phyloP scores from a whole-genome alignment of 53 echinoderm and acorn worm species.

The Stichopus horrens region DNA sequence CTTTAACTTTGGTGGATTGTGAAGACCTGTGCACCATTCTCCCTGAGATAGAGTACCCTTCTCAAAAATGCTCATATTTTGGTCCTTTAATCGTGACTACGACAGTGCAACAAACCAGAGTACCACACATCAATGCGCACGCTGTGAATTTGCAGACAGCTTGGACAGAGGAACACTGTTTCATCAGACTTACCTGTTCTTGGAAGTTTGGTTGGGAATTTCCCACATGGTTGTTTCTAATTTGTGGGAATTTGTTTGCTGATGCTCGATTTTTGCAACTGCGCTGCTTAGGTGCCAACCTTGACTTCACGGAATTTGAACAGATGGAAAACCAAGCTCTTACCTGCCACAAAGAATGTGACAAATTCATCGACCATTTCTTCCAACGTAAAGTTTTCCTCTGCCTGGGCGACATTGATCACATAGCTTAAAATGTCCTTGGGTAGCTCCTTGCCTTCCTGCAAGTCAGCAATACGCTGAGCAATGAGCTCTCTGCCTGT shows the following conservation, averaged over 20 bases:
- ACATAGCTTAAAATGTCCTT: slow-evolving; percentile 27
- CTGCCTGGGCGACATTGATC: background rate
- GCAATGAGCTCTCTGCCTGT: slow-evolving; percentile 14
- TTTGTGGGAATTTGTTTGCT: background rate
- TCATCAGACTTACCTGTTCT: too few species aligned
- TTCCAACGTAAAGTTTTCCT: slow-evolving; percentile 21
- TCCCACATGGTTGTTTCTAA: background rate
- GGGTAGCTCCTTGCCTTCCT: slow-evolving; percentile 14
- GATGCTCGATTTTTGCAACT: background rate
- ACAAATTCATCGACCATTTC: slow-evolving; percentile 34
- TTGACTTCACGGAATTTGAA: background rate
- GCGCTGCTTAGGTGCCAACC: background rate
- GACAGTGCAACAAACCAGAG: too few species aligned
- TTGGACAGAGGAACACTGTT: too few species aligned
- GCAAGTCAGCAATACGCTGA: background rate
- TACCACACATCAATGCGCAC: too few species aligned
- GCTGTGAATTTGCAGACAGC: too few species aligned
- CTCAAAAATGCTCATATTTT: too few species aligned
- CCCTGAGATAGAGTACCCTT: too few species aligned
- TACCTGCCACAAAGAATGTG: slow-evolving; percentile 10
- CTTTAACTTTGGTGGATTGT: too few species aligned
- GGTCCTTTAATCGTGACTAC: too few species aligned
- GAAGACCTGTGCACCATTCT: too few species aligned
- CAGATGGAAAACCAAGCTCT: too few species aligned
- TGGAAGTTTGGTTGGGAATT: too few species aligned